Evolutionary conservation across 2,797 vertebrate species (phyloP), one percentile per base, ranked within the genome.

Genomic region (Danio aesculapii): DNA sequence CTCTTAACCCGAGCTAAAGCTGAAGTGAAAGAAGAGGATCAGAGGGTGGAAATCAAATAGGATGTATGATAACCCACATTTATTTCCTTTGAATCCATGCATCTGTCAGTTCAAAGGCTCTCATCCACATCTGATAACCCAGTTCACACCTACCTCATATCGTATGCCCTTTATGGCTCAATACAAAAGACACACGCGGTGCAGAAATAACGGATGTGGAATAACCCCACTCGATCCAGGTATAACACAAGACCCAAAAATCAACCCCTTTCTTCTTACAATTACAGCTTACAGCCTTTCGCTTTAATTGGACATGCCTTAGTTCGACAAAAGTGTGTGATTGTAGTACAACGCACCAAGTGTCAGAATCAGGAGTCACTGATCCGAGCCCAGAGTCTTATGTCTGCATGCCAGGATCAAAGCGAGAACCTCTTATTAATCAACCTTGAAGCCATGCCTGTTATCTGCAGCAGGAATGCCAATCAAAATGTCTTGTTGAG

Each of bases 71-170:
- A 80, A 83, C 30, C 87, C 72, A 88, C 86, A 86, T 86, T 85
- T 77, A 82, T 82, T 84, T 90, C 85, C 88, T 90, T 89, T 89
- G 85, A 84, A 83, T 86, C 81, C 46, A 76, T 79, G 64, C 85
- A 84, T 55, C 76, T 85, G 88, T 87, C 86, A 87, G 89, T 89
- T 92, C 88, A 91, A 93, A 92, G 88, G 72, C 89, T 83, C 79
- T 66, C 44, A 74, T 83, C 80, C 52, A 63, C 75, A 49, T 66
- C 81, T 85, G 83, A 79, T 86, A 86, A 81, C 30, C 64, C 41
- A 70, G 49, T 79, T 75, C 53, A 84, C 73, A 81, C 77, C 69
- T 74, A 82, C 63, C 75, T 87, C 73, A 83, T 88, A 83, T 80
- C 66, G 55, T 77, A 87, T 84, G 82, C 81, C 84, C 81, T 89